Conservation (phyloP, 2,113 vertebrate species). For the Herpetotheres cachinnans region DNA sequence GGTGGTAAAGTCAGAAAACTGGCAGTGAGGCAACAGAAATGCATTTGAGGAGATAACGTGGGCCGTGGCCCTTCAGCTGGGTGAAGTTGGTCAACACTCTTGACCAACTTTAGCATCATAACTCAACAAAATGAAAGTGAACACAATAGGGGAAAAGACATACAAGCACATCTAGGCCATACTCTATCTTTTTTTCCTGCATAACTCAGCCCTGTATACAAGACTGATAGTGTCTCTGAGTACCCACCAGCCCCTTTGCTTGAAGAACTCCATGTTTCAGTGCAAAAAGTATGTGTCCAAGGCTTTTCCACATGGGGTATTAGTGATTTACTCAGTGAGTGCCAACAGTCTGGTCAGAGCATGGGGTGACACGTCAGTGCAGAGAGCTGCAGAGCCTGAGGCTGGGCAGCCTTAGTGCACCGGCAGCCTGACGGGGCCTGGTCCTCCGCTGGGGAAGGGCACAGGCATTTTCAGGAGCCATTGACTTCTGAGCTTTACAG, state of each 20-base stretch:
- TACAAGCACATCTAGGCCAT: background rate
- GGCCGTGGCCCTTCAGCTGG: background rate
- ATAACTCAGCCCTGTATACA: background rate
- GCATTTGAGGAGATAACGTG: background rate
- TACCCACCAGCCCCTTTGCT: background rate
- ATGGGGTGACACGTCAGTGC: rapidly evolving
- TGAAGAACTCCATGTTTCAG: background rate
- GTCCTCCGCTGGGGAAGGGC: background rate
- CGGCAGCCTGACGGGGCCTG: rapidly evolving
- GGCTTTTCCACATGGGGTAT: background rate
- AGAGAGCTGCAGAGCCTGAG: background rate
- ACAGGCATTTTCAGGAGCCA: background rate
- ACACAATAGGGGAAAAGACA: rapidly evolving
- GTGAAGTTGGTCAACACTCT: rapidly evolving
- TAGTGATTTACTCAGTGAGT: background rate
- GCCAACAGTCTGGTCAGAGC: background rate
- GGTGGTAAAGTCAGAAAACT: background rate
- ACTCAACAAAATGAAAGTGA: background rate
- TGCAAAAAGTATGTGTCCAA: background rate
- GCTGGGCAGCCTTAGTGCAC: rapidly evolving
- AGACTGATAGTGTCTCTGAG: background rate
- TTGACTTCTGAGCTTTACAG: background rate
- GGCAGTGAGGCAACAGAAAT: background rate
- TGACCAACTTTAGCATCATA: background rate
- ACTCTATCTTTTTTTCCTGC: background rate